phyloP scores from a whole-genome alignment of 2,797 vertebrate genomes.

The Luscinia luscinia region DNA sequence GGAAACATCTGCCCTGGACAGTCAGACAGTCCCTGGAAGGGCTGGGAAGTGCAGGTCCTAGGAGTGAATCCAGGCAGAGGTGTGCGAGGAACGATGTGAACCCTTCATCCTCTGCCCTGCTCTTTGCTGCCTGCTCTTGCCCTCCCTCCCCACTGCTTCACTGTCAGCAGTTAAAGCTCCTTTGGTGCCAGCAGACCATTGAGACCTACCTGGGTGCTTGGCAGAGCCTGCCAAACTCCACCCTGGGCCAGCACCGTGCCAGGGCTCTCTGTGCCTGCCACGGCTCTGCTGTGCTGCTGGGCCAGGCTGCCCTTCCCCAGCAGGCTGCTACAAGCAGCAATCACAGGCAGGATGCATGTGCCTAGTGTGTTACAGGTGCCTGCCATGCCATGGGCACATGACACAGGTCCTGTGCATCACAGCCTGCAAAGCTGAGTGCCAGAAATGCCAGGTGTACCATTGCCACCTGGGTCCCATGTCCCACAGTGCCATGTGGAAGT shows the following conservation, averaged over 20 bases:
- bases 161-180: background rate
- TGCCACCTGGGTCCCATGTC: accelerated
- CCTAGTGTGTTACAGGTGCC: background rate
- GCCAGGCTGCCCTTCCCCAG: background rate
- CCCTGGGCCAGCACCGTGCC: background rate
- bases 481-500: background rate
- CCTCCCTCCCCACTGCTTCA: accelerated
- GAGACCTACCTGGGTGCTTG: constrained; percentile 47
- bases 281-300: background rate
- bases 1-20: background rate
- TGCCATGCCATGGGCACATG: accelerated
- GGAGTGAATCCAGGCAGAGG: background rate
- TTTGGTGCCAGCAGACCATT: background rate
- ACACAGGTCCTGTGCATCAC: background rate
- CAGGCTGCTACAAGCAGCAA: background rate
- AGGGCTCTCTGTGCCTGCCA: background rate
- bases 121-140: background rate
- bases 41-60: background rate
- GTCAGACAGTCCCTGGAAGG: background rate
- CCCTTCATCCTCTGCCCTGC: background rate
- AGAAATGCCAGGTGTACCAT: background rate
- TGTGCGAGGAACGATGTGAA: accelerated
- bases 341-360: accelerated
- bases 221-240: background rate
- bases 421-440: background rate